Evolutionary conservation across 1,140 invertebrate genomes (phyloP).

Genomic region (Drosophila murphyi): DNA sequence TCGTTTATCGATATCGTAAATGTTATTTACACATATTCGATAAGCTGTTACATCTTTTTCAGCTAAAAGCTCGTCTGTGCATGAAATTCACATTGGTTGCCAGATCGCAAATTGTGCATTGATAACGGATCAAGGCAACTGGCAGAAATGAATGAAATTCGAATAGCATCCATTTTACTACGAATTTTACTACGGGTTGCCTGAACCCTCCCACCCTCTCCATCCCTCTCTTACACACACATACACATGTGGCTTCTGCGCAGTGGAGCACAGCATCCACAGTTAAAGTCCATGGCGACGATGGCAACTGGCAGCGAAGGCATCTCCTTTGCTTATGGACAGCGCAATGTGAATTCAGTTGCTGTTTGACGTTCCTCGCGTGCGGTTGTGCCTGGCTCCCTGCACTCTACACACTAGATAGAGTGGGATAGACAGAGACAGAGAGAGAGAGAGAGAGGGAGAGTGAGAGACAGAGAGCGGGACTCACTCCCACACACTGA

Average conservation of each 20-base stretch:
- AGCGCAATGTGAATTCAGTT: conserved; percentile 80
- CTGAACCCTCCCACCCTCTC: background rate
- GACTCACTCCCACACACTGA: conserved; percentile 19
- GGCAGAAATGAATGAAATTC: conserved; percentile 59
- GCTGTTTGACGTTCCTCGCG: conserved; percentile 81
- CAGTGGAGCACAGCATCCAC: conserved; percentile 68
- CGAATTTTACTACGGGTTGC: conserved; percentile 61
- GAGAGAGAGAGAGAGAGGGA: background rate
- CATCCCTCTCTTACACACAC: no score
- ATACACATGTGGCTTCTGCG: conserved; percentile 49
- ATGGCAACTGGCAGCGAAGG: conserved; percentile 46
- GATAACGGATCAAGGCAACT: background rate
- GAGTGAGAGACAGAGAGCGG: conserved; percentile 19
- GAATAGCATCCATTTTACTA: conserved; percentile 77
- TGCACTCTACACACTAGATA: conserved; percentile 20
- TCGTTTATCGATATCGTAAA: background rate
- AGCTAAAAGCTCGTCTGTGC: no score
- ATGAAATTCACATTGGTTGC: no score
- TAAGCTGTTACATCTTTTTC: no score
- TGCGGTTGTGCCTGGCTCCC: conserved; percentile 72
- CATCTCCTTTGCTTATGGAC: conserved; percentile 54
- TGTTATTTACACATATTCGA: no score
- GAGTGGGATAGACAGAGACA: background rate
- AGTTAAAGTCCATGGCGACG: conserved; percentile 14
- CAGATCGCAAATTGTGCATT: background rate